A percentile compares a stretch with the other conserved stretches of the same genome.
Evolutionary conservation across 1,140 invertebrate genomes (phyloP).

Genomic region (Oreohelix idahoensis): DNA sequence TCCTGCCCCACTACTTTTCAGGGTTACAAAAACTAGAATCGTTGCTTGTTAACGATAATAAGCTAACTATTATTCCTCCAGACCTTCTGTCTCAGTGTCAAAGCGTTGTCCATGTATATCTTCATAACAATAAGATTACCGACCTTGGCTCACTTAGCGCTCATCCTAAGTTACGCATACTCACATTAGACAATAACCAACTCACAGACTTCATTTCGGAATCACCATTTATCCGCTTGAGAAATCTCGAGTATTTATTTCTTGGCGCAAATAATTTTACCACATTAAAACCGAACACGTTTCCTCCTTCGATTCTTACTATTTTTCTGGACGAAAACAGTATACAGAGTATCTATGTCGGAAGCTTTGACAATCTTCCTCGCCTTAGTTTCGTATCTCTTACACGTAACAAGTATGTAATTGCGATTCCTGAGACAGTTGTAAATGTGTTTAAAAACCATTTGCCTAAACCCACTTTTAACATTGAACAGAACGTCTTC

Average conservation of each 20-base stretch:
- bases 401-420: background rate
- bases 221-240: constrained; percentile 13
- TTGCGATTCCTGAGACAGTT: background rate
- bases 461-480: constrained; percentile 41
- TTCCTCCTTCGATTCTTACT: background rate
- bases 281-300: background rate
- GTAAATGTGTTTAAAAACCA: constrained; percentile 1
- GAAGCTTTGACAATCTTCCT: background rate
- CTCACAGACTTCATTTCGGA: background rate
- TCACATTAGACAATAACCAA: constrained; percentile 27
- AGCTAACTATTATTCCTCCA: background rate
- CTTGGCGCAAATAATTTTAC: constrained; percentile 6
- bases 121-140: constrained; percentile 14
- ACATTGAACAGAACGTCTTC: constrained; percentile 49
- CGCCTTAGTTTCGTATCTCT: background rate
- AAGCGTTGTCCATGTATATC: background rate
- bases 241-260: background rate
- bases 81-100: background rate
- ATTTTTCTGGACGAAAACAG: background rate
- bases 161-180: background rate
- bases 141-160: background rate
- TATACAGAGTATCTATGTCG: background rate
- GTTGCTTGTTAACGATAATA: constrained; percentile 14
- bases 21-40: background rate
- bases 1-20: background rate